Evolutionary conservation across 1,140 invertebrate genomes (phyloP), one percentile per base, ranked within the genome.

Genomic region (Drosophila littoralis): DNA sequence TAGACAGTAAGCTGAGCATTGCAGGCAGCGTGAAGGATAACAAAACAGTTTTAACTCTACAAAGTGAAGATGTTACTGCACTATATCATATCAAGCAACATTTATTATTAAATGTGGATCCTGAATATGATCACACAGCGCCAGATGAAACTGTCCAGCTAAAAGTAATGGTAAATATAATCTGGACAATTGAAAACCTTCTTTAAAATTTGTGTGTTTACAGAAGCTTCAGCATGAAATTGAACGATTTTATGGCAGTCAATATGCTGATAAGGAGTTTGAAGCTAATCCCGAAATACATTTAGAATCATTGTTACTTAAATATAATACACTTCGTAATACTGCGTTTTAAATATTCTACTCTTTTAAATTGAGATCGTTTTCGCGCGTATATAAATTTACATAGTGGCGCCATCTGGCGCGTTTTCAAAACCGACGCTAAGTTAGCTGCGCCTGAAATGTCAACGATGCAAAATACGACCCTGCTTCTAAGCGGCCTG

Each of bases 41-140:
- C 22, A 43, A 42, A 7, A 7, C 12, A 58, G 10, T 40, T 51
- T 46, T 68, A 45, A 72, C 33, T 0, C 12, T 91, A 7, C 42
- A 81, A 46, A 69, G 70, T 54, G 42, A 68, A 15, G 75, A 88
- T 66, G 69, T 71, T 32, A 66, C 75, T 7, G 71, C 78, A 4
- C 45, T 91, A 38, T 88, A 77, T 57, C 72, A 84, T 50, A 51
- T 88, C 3, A 91, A 90, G 48, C 52, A 75, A 32, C 67, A 81
- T 32, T 55, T 88, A 8, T 7, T 65, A 28, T 65, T 75, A 6
- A 84, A 77, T 61, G 46, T 13, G 1, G n/a, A 54, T 0, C 13
- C 1, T 3, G n/a, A 35, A 7, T 10, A 48, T 10, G 40, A 28
- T 5, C 22, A 43, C 4, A 0, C 17, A 17, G 9, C 10, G 7